phyloP scores from a whole-genome alignment of 23 tunicate species.

The Halocynthia aurantium region DNA sequence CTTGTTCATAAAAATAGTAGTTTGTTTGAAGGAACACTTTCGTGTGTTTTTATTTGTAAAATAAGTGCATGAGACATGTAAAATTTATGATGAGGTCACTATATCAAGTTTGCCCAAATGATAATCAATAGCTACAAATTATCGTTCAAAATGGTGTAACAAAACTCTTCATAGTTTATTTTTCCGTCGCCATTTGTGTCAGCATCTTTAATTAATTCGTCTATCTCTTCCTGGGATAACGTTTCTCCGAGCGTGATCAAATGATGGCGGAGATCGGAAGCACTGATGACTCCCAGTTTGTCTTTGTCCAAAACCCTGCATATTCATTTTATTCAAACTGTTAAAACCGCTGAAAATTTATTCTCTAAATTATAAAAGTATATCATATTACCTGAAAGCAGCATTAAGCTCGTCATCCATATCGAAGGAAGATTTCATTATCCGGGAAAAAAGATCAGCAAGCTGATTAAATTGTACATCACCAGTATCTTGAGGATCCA shows the following conservation, averaged over 20 bases:
- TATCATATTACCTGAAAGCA: constrained; percentile 57
- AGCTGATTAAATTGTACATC: constrained; percentile 62
- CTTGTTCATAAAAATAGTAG: too few relatives aligned
- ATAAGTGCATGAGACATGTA: too few relatives aligned
- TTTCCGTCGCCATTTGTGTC: constrained; percentile 75
- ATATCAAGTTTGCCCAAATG: too few relatives aligned
- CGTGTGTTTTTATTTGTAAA: too few relatives aligned
- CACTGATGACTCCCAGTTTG: constrained; percentile 50
- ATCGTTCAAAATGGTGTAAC: constrained; percentile 59
- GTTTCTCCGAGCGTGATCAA: constrained; percentile 81
- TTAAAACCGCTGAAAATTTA: not conserved
- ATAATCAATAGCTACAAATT: constrained; percentile 17
- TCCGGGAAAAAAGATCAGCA: constrained; percentile 42
- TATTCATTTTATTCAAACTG: not conserved
- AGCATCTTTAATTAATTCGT: constrained; percentile 84
- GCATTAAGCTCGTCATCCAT: constrained; percentile 83
- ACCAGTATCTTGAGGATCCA: constrained; percentile 72
- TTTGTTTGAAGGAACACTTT: too few relatives aligned
- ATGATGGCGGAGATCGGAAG: constrained; percentile 61
- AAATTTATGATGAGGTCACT: too few relatives aligned
- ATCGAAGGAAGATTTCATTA: constrained; percentile 69
- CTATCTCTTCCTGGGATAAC: constrained; percentile 73
- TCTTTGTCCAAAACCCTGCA: constrained; percentile 73
- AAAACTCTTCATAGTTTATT: constrained; percentile 69
- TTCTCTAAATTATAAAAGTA: not conserved